Conservation (phyloP, 1,140 invertebrate species). For the Babylonia areolata region DNA sequence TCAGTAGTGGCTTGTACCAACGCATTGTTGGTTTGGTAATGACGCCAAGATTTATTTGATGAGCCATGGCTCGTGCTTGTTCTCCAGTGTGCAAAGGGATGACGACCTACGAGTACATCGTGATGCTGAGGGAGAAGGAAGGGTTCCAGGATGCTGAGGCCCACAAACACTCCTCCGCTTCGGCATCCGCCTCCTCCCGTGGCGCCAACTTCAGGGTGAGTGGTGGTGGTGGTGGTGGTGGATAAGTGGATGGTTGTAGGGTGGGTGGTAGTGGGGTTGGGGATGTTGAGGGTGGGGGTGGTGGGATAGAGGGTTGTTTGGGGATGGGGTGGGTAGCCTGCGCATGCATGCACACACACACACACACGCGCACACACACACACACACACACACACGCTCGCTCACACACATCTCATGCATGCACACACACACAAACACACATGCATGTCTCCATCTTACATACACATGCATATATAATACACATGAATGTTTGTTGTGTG, state of each 20-base stretch:
- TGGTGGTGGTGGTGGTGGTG: neutral
- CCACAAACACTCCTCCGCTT: conserved; percentile 11
- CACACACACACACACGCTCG: neutral
- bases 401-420: neutral
- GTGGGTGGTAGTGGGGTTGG: neutral
- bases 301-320: neutral
- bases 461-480: neutral
- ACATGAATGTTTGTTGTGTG: neutral
- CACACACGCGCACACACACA: neutral
- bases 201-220: neutral
- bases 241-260: neutral
- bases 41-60: too few species aligned
- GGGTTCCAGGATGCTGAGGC: conserved; percentile 40
- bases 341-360: too few species aligned
- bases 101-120: conserved; percentile 70
- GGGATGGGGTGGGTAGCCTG: neutral
- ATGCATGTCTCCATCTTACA: neutral
- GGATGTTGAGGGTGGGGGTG: neutral
- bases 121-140: conserved; percentile 61
- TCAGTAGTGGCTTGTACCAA: too few species aligned
- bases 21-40: too few species aligned
- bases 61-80: too few species aligned
- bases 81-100: conserved; percentile 62
- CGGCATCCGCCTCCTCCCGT: neutral
- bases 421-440: neutral